Base-by-base conservation (phyloP, 2,797 vertebrate genomes). In the Gambusia yucatana region DNA sequence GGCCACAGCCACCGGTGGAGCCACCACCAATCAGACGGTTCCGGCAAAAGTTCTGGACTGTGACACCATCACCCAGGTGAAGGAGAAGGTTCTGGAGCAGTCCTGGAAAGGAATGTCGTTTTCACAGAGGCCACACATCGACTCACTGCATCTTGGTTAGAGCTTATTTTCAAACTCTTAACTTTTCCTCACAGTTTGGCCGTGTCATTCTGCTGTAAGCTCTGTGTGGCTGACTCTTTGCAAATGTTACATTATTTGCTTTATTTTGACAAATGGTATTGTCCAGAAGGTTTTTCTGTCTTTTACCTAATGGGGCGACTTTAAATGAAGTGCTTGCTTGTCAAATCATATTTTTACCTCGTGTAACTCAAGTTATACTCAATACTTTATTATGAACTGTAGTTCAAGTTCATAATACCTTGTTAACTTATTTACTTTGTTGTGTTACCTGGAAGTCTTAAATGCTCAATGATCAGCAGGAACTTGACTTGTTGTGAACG, bases 81-180 rank as follows among this genome's bases (percentile, higher is more conserved):
- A 99, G 93, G 98, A 99, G 94, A 99, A 99, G 87, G 97, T 99
- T 83, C 92, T 99, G 55, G 98, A 99, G 79, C 98, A 99, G 91
- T 95, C 97, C 48, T 98, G 96, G 89, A 99, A 99, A 91, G 97
- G 97, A 75, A 96, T 96, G 0, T 97, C 98, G 0, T 97, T 96
- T 63, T 96, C 97, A 76, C 97, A 97, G 86, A 96, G 98, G 46
- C 98, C 97, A 0, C 97, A 97, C 82, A 89, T 97, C 0, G 96
- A 98, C 82, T 96, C 97, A 0, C 91, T 99, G 76, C 97, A 98
- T 84, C 96, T 99, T 0, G 98, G 98, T 99, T 47, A 96, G 96
- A 1, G 1, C 50, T 72, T 69, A 16, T 55, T 41, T 77, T 1
- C 25, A 25, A 73, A 43, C 7, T 36, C 22, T 6, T n/a, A 55